Evolutionary conservation across 2,113 vertebrate genomes (phyloP).

Genomic region (Solenodon paradoxus): DNA sequence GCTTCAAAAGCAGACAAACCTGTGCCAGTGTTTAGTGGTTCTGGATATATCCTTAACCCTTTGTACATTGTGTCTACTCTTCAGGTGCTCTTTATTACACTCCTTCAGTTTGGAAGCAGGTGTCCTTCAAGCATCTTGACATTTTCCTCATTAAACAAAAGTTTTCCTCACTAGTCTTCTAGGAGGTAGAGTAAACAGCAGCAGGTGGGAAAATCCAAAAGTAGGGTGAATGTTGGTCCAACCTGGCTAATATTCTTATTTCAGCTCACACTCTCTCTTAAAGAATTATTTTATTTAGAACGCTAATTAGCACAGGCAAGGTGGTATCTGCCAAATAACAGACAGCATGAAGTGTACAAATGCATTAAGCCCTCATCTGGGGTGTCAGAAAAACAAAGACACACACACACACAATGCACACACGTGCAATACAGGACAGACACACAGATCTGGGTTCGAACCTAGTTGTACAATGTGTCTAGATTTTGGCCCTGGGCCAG

Average conservation of each 20-base stretch:
- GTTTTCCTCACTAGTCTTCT: conserved; percentile 26
- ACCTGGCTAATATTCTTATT: not conserved
- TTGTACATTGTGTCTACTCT: not conserved
- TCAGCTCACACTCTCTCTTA: not conserved
- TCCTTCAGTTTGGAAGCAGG: not conserved
- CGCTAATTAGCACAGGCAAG: not conserved
- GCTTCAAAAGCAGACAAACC: not conserved
- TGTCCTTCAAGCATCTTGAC: not conserved
- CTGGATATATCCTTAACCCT: not conserved
- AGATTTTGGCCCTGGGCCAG: not conserved
- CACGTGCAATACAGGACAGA: not conserved
- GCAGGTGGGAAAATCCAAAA: not conserved
- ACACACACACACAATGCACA: not conserved
- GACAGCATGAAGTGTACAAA: not conserved
- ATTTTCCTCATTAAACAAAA: too few species aligned
- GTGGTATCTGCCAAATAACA: not conserved
- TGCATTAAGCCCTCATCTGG: not conserved
- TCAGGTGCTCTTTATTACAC: not conserved
- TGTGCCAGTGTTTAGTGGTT: not conserved
- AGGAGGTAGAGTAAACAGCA: conserved; percentile 13
- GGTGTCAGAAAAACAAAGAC: not conserved
- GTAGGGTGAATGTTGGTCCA: not conserved
- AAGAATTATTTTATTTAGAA: conserved; percentile 41
- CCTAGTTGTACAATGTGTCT: not conserved
- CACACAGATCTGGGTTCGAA: not conserved